Evolutionary conservation across 2,888 invertebrate species (phyloP).

Genomic region (Gerris lacustris): DNA sequence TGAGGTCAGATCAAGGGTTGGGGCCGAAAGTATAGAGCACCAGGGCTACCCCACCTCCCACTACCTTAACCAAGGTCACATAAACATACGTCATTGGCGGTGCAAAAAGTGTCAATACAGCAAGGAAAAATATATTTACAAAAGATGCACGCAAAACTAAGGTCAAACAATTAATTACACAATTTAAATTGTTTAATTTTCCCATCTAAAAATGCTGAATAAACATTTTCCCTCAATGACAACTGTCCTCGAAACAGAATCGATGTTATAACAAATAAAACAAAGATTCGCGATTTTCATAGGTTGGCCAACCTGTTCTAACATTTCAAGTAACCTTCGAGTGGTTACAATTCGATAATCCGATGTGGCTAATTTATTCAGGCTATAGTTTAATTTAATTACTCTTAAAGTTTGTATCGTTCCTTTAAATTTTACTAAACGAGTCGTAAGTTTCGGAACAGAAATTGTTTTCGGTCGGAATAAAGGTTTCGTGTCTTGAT

Average conservation of each 20-base stretch:
- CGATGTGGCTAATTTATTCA: slow-evolving; percentile 3
- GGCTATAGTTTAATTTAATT: slow-evolving; percentile 1
- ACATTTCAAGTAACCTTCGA: not conserved
- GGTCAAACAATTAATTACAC: too few species aligned
- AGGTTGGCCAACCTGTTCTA: not conserved
- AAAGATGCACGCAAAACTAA: too few species aligned
- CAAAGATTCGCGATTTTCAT: not conserved
- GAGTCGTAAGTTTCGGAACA: not conserved
- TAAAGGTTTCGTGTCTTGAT: not conserved
- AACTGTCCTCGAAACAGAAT: not conserved
- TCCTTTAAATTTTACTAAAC: not conserved
- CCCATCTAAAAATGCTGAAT: too few species aligned
- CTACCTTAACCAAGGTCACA: not conserved
- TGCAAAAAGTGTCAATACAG: not conserved
- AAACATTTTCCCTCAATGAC: too few species aligned
- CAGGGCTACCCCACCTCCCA: not conserved
- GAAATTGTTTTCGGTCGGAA: not conserved
- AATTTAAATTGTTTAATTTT: too few species aligned
- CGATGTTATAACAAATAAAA: not conserved
- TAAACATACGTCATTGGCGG: not conserved
- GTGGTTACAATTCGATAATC: slow-evolving; percentile 3
- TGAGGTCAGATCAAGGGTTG: not conserved
- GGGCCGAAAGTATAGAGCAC: not conserved
- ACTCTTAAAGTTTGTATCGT: not conserved
- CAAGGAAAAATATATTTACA: not conserved